These are phyloP conservation scores for Drosophila ohnishii DNA, from an alignment of 1,140 invertebrate genomes.

Conservation along the genomic window DNA sequence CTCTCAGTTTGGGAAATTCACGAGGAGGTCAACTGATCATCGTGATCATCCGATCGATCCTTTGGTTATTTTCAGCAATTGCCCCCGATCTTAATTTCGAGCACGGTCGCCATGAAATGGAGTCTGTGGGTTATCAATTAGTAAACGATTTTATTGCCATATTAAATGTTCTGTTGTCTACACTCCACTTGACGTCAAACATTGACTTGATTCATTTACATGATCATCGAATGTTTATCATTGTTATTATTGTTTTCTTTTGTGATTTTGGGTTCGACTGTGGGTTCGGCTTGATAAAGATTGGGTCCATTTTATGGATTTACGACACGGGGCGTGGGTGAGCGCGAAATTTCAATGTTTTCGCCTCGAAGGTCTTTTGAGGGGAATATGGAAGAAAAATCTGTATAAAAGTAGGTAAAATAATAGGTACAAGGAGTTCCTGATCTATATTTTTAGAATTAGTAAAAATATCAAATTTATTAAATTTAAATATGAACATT, in stretches of 20 bases:
- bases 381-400: not conserved
- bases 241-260: conserved; percentile 15
- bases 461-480: not conserved
- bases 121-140: conserved; percentile 58
- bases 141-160: conserved; percentile 65
- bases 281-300: conserved; percentile 39
- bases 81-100: not conserved
- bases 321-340: conserved; percentile 10
- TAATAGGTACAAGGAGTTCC: not conserved
- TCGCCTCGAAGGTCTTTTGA: not conserved
- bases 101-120: conserved; percentile 6
- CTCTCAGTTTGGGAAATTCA: not conserved
- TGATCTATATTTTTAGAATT: not conserved
- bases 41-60: conserved; percentile 15
- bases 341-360: conserved; percentile 9
- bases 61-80: conserved; percentile 10
- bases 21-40: conserved; percentile 7
- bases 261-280: conserved; percentile 21
- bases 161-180: conserved; percentile 78
- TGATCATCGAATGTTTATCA: conserved; percentile 60
- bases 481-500: not conserved
- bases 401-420: not conserved
- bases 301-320: conserved; percentile 36
- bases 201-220: conserved; percentile 66
- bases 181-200: conserved; percentile 64